These are phyloP conservation scores for Melolontha melolontha DNA, from an alignment of 2,888 invertebrate genomes.

Conservation along the genomic window DNA sequence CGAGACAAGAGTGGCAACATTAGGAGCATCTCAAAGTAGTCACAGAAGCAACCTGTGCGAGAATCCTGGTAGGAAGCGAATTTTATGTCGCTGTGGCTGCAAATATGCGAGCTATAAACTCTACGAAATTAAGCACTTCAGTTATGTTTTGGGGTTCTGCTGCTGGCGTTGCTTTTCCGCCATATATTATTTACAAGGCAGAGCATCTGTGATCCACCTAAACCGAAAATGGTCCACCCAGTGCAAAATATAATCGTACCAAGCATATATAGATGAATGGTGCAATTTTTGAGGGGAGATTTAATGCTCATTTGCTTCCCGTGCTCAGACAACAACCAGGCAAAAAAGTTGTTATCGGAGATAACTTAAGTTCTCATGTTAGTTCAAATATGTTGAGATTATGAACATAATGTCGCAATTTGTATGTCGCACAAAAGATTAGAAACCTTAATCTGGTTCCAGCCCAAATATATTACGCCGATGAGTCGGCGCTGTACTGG, in stretches of 20 bases:
- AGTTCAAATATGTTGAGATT: conserved; percentile 48
- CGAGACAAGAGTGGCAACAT: too few species aligned
- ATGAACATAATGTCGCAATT: conserved; percentile 55
- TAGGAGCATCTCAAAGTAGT: neutral
- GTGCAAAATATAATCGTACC: conserved; percentile 12
- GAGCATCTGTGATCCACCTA: conserved; percentile 21
- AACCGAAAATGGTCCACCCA: conserved; percentile 41
- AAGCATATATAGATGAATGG: conserved; percentile 25
- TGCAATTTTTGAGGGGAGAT: conserved; percentile 23
- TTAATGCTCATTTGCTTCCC: neutral
- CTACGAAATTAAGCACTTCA: conserved; percentile 24
- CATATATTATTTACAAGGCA: conserved; percentile 34
- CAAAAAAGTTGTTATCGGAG: conserved; percentile 51
- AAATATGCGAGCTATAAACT: conserved; percentile 37
- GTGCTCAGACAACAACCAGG: neutral
- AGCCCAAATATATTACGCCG: too few species aligned
- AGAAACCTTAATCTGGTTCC: too few species aligned
- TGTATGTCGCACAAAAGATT: too few species aligned
- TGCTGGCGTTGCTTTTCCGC: conserved; percentile 28
- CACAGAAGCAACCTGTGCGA: conserved; percentile 8
- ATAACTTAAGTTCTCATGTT: too few species aligned
- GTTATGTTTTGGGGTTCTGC: too few species aligned
- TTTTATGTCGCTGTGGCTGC: conserved; percentile 16
- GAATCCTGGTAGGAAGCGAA: conserved; percentile 23
- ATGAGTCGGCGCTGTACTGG: too few species aligned